Base-by-base conservation (phyloP, 2,888 invertebrate species). In the Hypsopygia costalis region DNA sequence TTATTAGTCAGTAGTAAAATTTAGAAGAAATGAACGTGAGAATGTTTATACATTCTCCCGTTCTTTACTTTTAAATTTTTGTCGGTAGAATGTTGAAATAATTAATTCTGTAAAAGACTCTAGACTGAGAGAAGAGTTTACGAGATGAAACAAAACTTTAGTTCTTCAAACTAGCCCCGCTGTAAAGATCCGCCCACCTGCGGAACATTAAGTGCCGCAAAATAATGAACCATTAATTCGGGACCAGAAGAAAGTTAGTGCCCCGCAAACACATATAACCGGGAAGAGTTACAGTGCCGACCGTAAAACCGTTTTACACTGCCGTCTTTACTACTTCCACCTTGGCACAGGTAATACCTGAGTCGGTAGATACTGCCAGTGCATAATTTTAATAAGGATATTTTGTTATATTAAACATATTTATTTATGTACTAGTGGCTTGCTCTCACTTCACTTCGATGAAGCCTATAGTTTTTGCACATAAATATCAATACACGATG, bases 171-270 rank as follows among this genome's bases (percentile, higher is more conserved):
- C 42, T 46, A 44, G 46, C 36, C 41, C 46, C 34, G 34, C 33
- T 41, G 39, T 50, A 50, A 55, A 55, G 52, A 47, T 38, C 36
- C 47, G 44, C 43, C 42, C 44, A 53, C 57, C 51, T 49, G 52
- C 45, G 28, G 43, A 28, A 46, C 55, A 51, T 55, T 55, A 53
- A 53, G 52, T 53, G 43, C 47, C 48, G 51, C 52, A 41, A 52
- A 55, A 53, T 58, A 53, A 55, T 52, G 57, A 51, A 46, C 57
- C 57, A 53, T 58, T 58, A 55, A 55, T 55, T 54, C 44, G 42
- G 48, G 44, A 43, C 44, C 41, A 32, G 50, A 44, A 51, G 50
- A 51, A 52, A 53, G 49, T 58, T 55, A 55, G 48, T 48, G 48
- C 51, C 40, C 38, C 44, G 37, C 45, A 45, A 46, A 47, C 49